Percentiles rank a stretch among this genome's conserved stretches.
These are phyloP conservation scores for Microchirus variegatus DNA, from an alignment of 2,797 vertebrate genomes.

Conservation along the genomic window DNA sequence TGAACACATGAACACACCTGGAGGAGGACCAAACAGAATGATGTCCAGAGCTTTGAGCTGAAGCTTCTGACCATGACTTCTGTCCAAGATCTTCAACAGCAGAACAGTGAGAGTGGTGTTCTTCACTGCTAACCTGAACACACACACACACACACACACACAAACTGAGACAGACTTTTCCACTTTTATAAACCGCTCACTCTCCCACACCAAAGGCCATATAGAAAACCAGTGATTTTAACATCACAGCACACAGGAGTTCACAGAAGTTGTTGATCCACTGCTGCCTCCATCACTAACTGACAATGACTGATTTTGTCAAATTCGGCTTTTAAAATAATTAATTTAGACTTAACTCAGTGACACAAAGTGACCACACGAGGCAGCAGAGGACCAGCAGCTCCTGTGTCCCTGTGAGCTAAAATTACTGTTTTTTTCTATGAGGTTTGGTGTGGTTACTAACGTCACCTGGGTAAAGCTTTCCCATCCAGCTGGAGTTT, in stretches of 20 bases:
- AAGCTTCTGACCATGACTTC: conserved; percentile 92
- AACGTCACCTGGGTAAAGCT: conserved; percentile 90
- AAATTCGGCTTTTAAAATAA: no score
- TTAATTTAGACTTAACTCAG: no score
- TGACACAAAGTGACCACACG: not conserved
- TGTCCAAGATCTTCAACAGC: conserved; percentile 88
- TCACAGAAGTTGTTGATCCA: no score
- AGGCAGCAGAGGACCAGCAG: not conserved
- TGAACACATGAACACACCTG: conserved; percentile 32
- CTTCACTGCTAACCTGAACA: conserved; percentile 88
- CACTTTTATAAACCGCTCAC: no score
- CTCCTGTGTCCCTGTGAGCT: no score
- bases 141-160: not conserved
- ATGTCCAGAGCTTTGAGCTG: conserved; percentile 94
- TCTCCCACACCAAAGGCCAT: no score
- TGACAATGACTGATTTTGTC: no score
- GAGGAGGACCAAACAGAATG: conserved; percentile 84
- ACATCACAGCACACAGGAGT: no score
- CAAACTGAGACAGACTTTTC: not conserved
- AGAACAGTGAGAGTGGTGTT: conserved; percentile 86
- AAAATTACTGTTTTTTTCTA: no score
- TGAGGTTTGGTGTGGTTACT: not conserved
- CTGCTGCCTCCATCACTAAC: no score
- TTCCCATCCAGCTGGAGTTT: conserved; percentile 89
- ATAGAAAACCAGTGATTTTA: no score